Evolutionary conservation across 2,113 vertebrate species (phyloP), one percentile per base, ranked within the genome.

Genomic region (Electrona antarctica): DNA sequence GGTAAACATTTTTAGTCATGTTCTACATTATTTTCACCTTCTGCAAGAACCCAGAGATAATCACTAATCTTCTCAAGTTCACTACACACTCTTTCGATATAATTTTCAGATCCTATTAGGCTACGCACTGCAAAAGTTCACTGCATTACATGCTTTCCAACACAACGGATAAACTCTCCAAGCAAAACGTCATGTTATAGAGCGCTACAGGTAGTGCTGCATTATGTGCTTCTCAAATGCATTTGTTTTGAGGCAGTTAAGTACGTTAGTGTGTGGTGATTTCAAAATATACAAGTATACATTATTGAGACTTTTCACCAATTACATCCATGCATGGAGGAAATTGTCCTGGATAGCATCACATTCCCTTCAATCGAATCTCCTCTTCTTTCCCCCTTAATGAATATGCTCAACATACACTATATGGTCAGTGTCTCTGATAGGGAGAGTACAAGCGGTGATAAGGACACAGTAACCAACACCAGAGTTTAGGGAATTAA

Each of bases 11-110:
- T 21, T 54, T 7, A 54, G 45, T 12, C 7, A 52, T 61, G 52
- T 63, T 57, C n/a, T 15, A 71, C 70, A 33, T 58, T 29, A 11
- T 56, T n/a, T 60, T 60, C 70, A 41, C 11, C 6, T 59, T 70
- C 21, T 8, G 71, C 10, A 4, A 73, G 8, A 74, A 65, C 21
- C 33, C 41, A 78, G 5, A 60, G 52, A 11, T 7, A 59, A 15
- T 4, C 2, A 28, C 33, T 41, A 12, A 21, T 60, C 15, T 52
- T 58, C 56, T 64, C 50, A 15, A 51, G 47, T 70, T 64, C 57
- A 70, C 60, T 78, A 84, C 71, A 88, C 86, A 83, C 80, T 89
- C 82, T 61, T 75, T 67, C 62, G 0, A 78, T 85, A 81, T 87
- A 87, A 52, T 80, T 77, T 80, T 83, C 71, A 64, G 41, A 8